Conservation (phyloP, 2,797 vertebrate genomes). For the Epinephelus malabaricus region DNA sequence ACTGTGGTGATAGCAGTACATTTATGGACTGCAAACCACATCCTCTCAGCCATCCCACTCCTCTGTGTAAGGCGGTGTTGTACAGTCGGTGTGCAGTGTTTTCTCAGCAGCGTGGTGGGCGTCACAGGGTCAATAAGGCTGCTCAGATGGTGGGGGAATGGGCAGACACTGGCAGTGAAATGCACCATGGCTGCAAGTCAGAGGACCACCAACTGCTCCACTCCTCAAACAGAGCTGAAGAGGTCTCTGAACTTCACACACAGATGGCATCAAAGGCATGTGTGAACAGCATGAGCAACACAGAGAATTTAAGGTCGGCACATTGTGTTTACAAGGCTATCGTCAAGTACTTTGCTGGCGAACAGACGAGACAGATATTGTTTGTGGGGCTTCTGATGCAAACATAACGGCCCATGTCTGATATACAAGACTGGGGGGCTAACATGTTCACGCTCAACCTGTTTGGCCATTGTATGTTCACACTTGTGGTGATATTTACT, state of each 20-base stretch:
- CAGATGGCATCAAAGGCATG: conserved; percentile 70
- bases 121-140: conserved; percentile 47
- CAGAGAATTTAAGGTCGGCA: conserved; percentile 52
- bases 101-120: conserved; percentile 62
- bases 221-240: conserved; percentile 60
- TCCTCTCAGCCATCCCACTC: conserved; percentile 7
- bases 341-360: conserved; percentile 21
- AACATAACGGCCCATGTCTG: conserved; percentile 18
- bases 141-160: conserved; percentile 51
- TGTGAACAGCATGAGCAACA: conserved; percentile 55
- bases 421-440: background rate
- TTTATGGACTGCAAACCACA: conserved; percentile 12
- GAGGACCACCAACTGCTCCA: conserved; percentile 70
- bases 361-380: conserved; percentile 39
- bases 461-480: background rate
- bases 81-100: conserved; percentile 40
- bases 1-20: background rate
- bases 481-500: background rate
- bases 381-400: conserved; percentile 42
- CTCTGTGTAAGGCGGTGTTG: conserved; percentile 33
- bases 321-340: conserved; percentile 48
- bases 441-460: background rate
- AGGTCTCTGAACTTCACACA: conserved; percentile 63
- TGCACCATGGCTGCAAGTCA: conserved; percentile 62
- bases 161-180: conserved; percentile 63